Base-by-base conservation (phyloP, 1,140 invertebrate genomes). In the Limonius californicus region DNA sequence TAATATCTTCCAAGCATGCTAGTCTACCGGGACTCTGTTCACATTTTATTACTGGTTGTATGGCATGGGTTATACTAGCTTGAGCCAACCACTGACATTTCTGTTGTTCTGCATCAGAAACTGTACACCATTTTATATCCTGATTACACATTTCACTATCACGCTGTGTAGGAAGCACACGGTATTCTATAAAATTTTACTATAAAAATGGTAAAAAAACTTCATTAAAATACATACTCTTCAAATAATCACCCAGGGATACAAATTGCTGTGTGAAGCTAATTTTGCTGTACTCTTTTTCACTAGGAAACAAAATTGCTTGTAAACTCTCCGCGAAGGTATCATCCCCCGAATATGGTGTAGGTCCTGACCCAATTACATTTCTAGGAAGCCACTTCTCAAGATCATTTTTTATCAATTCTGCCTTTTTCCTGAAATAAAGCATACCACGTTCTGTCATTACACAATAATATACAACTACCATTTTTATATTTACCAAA, bases 1-100 rank as follows among this genome's bases (percentile, higher is more conserved):
- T 74, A 19, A 91, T 84, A 57, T 80, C 78, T 0, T 74, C 68
- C 55, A 91, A 80, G 72, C 89, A 92, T 12, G 84, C 50, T 84
- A 79, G 2, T 74, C 68, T 59, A 18, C 54, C 57, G 20, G 55
- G 11, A 61, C 56, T 68, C 61, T 60, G 42, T 23, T 60, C 42
- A 20, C 68, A 69, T 14, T 59, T 67, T 21, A 89, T 77, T 1
- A 73, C 68, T 0, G 87, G 86, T 63, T 82, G 77, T 8, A 88
- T 78, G 3, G 85, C 84, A 9, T 83, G 74, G n/a, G 75, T 76
- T 35, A 78, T 68, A 0, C 82, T 78, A 1, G 83, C 80, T 35
- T 77, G 75, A 0, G 79, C 72, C 8, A 86, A 66, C 81, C 85
- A 87, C 2, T 71, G 63, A 67, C 87, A 89, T 68, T 88, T 89